Evolutionary conservation across 2,888 invertebrate species (phyloP), one percentile per base, ranked within the genome.

Genomic region (Ferdinandea cuprea): DNA sequence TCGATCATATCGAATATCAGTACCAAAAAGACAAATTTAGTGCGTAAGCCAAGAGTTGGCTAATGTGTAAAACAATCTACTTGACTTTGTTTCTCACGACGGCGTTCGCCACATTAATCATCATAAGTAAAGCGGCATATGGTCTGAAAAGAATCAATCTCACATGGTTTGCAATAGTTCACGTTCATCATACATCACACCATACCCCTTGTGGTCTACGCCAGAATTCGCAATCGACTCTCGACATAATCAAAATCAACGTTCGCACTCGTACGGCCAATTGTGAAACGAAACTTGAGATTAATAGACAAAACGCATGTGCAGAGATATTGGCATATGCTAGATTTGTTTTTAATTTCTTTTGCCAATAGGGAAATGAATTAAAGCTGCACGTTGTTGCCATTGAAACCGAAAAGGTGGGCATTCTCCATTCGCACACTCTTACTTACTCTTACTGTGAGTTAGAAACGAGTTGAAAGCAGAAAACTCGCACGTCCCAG

Each of bases 261-360:
- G 35, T 8, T 46, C 21, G 35, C 13, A 44, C 42, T 59, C 9
- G 11, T 21, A 19, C 15, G 35, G 11, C n/a, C 11, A 59, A 59
- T 6, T 32, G 9, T 32, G 9, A 2, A 32, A 32, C 35, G 54
- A 28, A 76, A 61, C 6, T 28, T 11, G 13, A 30, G 54, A 61
- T 76, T 69, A 76, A 76, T 69, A 61, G 69, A 30, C 44, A 21
- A 61, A 54, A 69, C 69, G 54, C 69, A 76, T 32, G 52, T 46
- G 44, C 50, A 76, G 52, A 76, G 52, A 61, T 69, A 46, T 28
- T 76, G 15, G 7, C 21, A 46, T 68, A n/a, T n/a, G 52, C 52
- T 63, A 9, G 25, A 50, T 32, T 32, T 3, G 25, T 17, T 40
- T 28, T 37, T 40, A 15, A 50, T 37, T 50, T 25, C 25, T 19